A percentile compares a stretch with the other conserved stretches of the same genome.
phyloP scores from a whole-genome alignment of 2,797 vertebrate genomes.

The Mus caroli region DNA sequence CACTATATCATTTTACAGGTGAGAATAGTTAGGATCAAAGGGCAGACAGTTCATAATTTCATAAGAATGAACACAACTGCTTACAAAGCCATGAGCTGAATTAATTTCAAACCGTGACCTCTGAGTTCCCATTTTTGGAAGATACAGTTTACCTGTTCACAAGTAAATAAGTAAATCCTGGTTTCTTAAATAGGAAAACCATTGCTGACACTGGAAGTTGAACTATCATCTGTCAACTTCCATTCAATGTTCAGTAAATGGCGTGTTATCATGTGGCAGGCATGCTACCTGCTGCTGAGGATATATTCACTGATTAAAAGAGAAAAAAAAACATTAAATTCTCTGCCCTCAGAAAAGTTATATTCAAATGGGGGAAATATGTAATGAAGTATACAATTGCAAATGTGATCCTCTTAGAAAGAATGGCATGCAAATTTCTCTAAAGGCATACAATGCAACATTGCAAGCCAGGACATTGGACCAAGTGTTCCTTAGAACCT shows the following conservation, averaged over 20 bases:
- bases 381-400: not conserved
- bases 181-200: constrained; percentile 2
- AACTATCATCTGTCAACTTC: not conserved
- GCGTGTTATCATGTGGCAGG: not conserved
- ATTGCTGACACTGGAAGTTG: not conserved
- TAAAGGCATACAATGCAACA: rapidly evolving
- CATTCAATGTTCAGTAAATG: not conserved
- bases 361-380: not conserved
- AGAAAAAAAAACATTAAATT: not conserved
- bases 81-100: not conserved
- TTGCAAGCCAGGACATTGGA: rapidly evolving
- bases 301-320: not conserved
- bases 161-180: not conserved
- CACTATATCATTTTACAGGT: not conserved
- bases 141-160: constrained; percentile 5
- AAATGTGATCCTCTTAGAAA: not conserved
- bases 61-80: not conserved
- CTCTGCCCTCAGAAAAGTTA: not conserved
- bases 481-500: not conserved
- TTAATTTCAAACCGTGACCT: constrained; percentile 14
- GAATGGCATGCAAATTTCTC: rapidly evolving
- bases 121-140: constrained; percentile 10
- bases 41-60: not conserved
- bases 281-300: not conserved
- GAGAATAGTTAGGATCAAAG: not conserved